Conservation (phyloP, 1,140 invertebrate species). For the Danaus plexippus region DNA sequence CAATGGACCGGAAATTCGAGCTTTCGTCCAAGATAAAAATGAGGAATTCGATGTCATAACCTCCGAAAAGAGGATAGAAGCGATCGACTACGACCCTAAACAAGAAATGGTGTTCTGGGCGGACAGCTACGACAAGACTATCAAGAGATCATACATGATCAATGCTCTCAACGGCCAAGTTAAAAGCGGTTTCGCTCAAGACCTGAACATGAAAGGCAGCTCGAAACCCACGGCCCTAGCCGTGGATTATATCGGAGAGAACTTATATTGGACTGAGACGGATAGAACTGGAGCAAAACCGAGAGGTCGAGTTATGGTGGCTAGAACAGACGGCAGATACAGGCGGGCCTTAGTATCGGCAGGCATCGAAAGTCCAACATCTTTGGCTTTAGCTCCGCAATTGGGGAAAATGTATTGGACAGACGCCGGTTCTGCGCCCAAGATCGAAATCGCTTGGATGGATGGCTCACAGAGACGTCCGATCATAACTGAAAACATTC, state of each 20-base stretch:
- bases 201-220: slow-evolving; percentile 86
- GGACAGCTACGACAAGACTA: slow-evolving; percentile 89
- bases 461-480: slow-evolving; percentile 89
- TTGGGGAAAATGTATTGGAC: slow-evolving; percentile 91
- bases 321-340: slow-evolving; percentile 92
- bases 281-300: slow-evolving; percentile 82
- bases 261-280: slow-evolving; percentile 95
- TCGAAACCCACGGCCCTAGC: slow-evolving; percentile 88
- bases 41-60: slow-evolving; percentile 83
- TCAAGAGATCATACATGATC: slow-evolving; percentile 93
- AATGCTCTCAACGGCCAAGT: slow-evolving; percentile 82
- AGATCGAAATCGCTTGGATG: slow-evolving; percentile 96
- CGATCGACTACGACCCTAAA: slow-evolving; percentile 88
- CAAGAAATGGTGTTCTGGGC: slow-evolving; percentile 93
- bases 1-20: slow-evolving; percentile 90
- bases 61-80: slow-evolving; percentile 88
- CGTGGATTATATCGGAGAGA: slow-evolving; percentile 93
- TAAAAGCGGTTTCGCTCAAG: slow-evolving; percentile 89
- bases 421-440: slow-evolving; percentile 85
- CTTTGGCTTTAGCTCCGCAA: slow-evolving; percentile 90
- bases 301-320: slow-evolving; percentile 86
- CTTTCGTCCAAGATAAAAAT: slow-evolving; percentile 76
- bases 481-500: slow-evolving; percentile 84
- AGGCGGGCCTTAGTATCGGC: slow-evolving; percentile 80
- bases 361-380: slow-evolving; percentile 85